Percentiles rank a stretch among this genome's conserved stretches.
Conservation (phyloP, 2,888 invertebrate genomes). For the Serripes groenlandicus region DNA sequence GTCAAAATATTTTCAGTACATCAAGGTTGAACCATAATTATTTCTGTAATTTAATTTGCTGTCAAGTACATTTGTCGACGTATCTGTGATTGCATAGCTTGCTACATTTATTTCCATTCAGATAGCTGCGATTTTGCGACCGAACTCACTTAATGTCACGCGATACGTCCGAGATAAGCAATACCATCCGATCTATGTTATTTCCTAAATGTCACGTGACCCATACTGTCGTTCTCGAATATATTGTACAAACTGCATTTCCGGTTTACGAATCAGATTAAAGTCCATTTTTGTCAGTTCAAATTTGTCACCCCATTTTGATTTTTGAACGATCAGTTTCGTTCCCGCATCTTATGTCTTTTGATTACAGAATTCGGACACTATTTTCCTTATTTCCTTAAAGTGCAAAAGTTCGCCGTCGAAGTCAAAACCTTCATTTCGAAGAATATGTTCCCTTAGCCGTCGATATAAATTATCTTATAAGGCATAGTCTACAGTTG, state of each 20-base stretch:
- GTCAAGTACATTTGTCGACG: too few species aligned
- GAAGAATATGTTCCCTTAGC: constrained; percentile 58
- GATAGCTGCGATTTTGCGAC: too few species aligned
- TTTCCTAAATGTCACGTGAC: constrained; percentile 46
- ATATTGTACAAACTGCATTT: constrained; percentile 62
- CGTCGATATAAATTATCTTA: constrained; percentile 62
- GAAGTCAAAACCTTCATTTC: constrained; percentile 63
- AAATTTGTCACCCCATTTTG: constrained; percentile 63
- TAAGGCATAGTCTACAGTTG: constrained; percentile 63
- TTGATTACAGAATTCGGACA: constrained; percentile 57
- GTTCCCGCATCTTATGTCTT: constrained; percentile 22
- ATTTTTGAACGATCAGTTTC: constrained; percentile 42
- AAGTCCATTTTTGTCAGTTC: constrained; percentile 54
- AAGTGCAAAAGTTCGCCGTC: constrained; percentile 66
- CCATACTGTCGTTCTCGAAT: constrained; percentile 66
- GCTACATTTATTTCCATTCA: too few species aligned
- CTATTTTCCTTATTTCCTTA: constrained; percentile 59
- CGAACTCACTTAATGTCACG: too few species aligned
- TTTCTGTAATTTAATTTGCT: too few species aligned
- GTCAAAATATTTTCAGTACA: too few species aligned
- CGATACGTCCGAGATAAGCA: too few species aligned
- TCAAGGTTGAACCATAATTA: too few species aligned
- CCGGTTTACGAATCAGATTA: constrained; percentile 47
- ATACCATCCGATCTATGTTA: too few species aligned
- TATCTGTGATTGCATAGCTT: too few species aligned